phyloP scores from a whole-genome alignment of 23 tunicate species.

The Aplidium turbinatum region DNA sequence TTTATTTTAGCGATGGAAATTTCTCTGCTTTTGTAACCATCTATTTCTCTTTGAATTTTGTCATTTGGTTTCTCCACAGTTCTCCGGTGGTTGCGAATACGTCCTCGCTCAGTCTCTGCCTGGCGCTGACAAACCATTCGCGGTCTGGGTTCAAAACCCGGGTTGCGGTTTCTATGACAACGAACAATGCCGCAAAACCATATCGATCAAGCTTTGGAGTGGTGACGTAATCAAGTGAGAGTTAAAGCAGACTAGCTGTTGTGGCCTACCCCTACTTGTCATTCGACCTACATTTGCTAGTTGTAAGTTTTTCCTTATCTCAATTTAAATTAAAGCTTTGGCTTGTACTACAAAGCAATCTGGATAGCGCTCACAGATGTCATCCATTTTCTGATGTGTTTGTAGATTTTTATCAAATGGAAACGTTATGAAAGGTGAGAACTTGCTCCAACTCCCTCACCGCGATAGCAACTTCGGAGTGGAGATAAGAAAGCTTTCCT shows the following conservation, averaged over 20 bases:
- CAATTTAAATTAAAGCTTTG: too few relatives aligned
- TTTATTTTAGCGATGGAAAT: too few relatives aligned
- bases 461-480: slow-evolving; percentile 16
- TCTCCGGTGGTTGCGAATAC: slow-evolving; percentile 90
- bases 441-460: slow-evolving; percentile 49
- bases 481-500: slow-evolving; percentile 50
- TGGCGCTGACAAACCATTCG: slow-evolving; percentile 49
- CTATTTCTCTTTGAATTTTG: too few relatives aligned
- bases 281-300: background rate
- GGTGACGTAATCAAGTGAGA: slow-evolving; percentile 47
- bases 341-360: too few relatives aligned
- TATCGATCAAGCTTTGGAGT: slow-evolving; percentile 55
- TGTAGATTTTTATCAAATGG: slow-evolving; percentile 41
- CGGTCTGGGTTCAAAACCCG: slow-evolving; percentile 86
- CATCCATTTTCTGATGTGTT: too few relatives aligned
- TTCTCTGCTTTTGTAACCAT: too few relatives aligned
- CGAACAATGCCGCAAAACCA: slow-evolving; percentile 67
- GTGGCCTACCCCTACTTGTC: too few relatives aligned
- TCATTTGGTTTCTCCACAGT: too few relatives aligned
- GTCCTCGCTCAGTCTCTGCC: slow-evolving; percentile 67
- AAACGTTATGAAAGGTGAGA: slow-evolving; percentile 41
- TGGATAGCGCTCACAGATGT: too few relatives aligned
- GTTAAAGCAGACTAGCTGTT: too few relatives aligned
- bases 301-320: too few relatives aligned
- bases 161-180: slow-evolving; percentile 91